Evolutionary conservation across 2,797 vertebrate genomes (phyloP).

Genomic region (Sebastes wilsoni): DNA sequence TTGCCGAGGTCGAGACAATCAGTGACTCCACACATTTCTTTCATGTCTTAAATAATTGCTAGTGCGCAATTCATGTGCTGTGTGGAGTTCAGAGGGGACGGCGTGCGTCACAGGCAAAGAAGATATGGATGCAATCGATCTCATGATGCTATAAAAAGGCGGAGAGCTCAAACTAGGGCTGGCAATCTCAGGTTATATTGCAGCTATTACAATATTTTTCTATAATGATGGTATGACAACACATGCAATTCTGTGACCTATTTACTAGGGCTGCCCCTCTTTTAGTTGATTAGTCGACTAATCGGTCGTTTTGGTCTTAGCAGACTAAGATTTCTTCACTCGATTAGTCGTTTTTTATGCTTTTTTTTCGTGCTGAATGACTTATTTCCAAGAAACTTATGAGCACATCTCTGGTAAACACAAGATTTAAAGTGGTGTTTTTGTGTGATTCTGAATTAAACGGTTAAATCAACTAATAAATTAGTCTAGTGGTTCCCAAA

Average conservation of each 20-base stretch:
- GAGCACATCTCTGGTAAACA: too few relatives aligned
- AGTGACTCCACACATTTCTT: slow-evolving; percentile 3
- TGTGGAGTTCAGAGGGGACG: background rate
- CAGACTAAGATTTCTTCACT: too few relatives aligned
- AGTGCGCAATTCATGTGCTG: background rate
- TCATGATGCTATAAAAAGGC: background rate
- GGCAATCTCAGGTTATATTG: background rate
- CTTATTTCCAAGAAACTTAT: too few relatives aligned
- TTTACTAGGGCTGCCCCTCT: too few relatives aligned
- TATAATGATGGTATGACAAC: background rate
- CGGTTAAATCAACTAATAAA: too few relatives aligned
- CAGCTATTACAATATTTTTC: background rate
- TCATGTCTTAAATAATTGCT: slow-evolving; percentile 14
- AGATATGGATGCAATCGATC: background rate
- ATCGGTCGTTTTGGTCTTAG: too few relatives aligned
- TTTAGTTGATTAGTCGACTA: too few relatives aligned
- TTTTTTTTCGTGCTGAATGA: too few relatives aligned
- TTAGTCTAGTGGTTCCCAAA: too few relatives aligned
- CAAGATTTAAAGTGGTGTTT: too few relatives aligned
- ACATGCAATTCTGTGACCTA: background rate
- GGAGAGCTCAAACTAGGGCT: background rate
- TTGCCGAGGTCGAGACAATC: slow-evolving; percentile 46
- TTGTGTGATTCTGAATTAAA: too few relatives aligned
- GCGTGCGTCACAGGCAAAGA: background rate
- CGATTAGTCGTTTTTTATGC: too few relatives aligned